Base-by-base conservation (phyloP, 2,888 invertebrate species). In the Xiphydria camelus region DNA sequence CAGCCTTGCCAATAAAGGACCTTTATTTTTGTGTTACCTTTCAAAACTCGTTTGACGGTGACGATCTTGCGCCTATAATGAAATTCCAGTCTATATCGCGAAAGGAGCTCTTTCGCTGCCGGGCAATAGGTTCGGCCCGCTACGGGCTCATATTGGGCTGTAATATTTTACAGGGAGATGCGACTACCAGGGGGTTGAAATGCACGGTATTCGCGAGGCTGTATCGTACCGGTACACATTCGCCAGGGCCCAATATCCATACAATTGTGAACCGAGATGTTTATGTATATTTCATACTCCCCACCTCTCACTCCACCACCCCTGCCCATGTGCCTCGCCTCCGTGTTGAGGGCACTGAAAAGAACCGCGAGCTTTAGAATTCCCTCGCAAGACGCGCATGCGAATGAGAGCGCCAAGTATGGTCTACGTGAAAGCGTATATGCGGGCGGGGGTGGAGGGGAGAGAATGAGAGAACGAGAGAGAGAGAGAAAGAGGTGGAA, bases 221-320 rank as follows among this genome's bases (percentile, higher is more conserved):
- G 36, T 34, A 20, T 19, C 35, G 42, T 35, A 23, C 25, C 26
- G 31, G 35, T 36, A 36, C 23, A 42, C 35, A 20, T 42, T 42
- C 42, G 42, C 42, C 18, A 19, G 20, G 35, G 35, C 23, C 42
- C 35, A 42, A 42, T 42, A 42, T 36, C 35, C 42, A 42, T 42
- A 42, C 42, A 42, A 42, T 42, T 42, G 42, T 35, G 26, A 42
- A 35, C 35, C 26, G 42, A 42, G 42, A 36, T 42, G 42, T 42
- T 42, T 42, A 42, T 42, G 42, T 29, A 42, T 36, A 42, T 36
- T 42, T 42, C 42, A 42, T 42, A 42, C 26, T 35, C 35, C 41
- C 25, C 9, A 25, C 9, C 26, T 10, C 7, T 26, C 4, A 29
- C 42, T 36, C 36, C 26, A 7, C 26, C n/a, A 26, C 10, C 7